These are phyloP conservation scores for Oxyruncus cristatus DNA, from an alignment of 2,113 vertebrate genomes.

Conservation along the genomic window DNA sequence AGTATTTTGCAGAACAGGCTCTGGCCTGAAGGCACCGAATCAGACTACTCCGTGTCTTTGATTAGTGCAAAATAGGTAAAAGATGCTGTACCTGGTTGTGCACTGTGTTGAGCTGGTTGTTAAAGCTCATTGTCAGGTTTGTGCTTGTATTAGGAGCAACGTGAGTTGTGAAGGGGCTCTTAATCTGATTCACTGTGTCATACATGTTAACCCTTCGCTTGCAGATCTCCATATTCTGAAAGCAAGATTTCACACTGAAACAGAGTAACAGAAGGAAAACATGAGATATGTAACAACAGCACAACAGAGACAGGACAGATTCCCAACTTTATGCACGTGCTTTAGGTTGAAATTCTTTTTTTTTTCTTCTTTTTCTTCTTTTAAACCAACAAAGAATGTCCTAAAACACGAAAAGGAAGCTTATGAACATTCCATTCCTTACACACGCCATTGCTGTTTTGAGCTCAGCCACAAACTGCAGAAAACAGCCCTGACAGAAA, in stretches of 20 bases:
- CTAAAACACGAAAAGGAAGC: not conserved
- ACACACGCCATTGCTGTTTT: not conserved
- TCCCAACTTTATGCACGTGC: not conserved
- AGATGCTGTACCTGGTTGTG: constrained; percentile 88
- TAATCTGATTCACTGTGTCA: constrained; percentile 89
- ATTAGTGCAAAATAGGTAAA: not conserved
- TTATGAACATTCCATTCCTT: not conserved
- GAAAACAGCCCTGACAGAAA: not conserved
- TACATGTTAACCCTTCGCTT: constrained; percentile 93
- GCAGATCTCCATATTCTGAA: constrained; percentile 99
- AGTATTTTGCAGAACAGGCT: not conserved
- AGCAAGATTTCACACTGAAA: constrained; percentile 94
- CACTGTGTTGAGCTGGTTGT: constrained; percentile 90
- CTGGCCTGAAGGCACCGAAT: not conserved
- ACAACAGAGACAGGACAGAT: not conserved
- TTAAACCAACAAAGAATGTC: not conserved
- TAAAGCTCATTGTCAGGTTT: constrained; percentile 98
- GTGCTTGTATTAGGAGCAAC: constrained; percentile 89
- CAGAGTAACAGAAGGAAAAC: not conserved
- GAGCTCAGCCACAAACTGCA: not conserved
- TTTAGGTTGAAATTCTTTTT: not conserved
- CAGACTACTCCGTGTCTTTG: not conserved
- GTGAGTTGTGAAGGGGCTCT: constrained; percentile 88
- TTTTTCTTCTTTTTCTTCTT: not conserved
- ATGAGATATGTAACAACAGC: not conserved